Base-by-base conservation (phyloP, 2,113 vertebrate species). In the Phylloscopus trochiloides region DNA sequence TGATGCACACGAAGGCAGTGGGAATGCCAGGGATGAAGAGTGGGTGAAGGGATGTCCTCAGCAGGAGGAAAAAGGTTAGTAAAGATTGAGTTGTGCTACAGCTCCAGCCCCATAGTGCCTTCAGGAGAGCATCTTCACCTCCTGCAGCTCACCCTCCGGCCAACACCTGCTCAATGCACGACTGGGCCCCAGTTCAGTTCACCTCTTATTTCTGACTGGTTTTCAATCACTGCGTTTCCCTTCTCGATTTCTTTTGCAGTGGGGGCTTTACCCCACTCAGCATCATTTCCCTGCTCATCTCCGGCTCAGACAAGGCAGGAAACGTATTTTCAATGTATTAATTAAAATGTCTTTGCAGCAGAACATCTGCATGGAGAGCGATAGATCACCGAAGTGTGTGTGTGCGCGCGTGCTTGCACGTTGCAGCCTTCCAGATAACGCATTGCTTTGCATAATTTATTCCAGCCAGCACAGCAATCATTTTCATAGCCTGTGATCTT, bases 401-500 rank as follows among this genome's bases (percentile, higher is more conserved):
- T 85, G 92, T 17, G 89, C 10, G 83, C 10, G 68, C 14, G 84
- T 87, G 85, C 10, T 51, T 42, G 87, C 2, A 36, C 6, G 28
- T 92, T 52, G 94, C 86, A 80, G 68, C 61, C 96, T 91, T 7
- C 92, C 92, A 96, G 96, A 97, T 97, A 96, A 97, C 63, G 87
- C 96, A 95, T 93, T 96, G 94, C 95, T 95, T 96, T 95, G 95
- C 97, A 96, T 97, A 96, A 95, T 97, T 96, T 96, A 96, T 96
- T 96, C 96, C 90, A 93, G 95, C 89, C 91, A 66, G 80, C 83
- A 63, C 79, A 92, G 94, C 95, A 89, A 95, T 93, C 55, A 94
- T 89, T 96, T 97, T 93, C 92, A 85, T 91, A 92, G 82, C 91
- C 94, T 89, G 88, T 87, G 89, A 94, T 95, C 94, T 94, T 94